Evolutionary conservation across 92 coral and sea anemone species (phyloP).

Genomic region (Porites lobata): DNA sequence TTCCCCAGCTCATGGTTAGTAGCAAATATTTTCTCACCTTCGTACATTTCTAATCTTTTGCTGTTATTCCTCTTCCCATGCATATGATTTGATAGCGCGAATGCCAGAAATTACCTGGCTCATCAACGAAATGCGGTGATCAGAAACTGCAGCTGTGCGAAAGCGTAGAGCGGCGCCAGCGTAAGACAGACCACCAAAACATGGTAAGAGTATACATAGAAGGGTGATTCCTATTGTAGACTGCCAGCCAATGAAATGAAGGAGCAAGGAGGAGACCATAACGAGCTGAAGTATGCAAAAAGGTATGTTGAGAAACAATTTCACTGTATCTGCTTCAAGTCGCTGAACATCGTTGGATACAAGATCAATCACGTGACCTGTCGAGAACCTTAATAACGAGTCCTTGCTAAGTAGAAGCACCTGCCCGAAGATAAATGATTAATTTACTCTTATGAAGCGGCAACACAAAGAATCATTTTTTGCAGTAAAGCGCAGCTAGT

Average conservation of each 20-base stretch:
- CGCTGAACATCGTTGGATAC: not conserved
- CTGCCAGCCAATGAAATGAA: constrained; percentile 5
- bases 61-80: not conserved
- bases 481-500: no score
- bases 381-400: not conserved
- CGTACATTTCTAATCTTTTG: not conserved
- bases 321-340: not conserved
- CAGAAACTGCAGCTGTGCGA: not conserved
- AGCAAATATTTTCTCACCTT: not conserved
- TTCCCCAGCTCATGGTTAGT: no score
- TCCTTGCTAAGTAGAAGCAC: not conserved
- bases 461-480: no score
- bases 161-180: not conserved
- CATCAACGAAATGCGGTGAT: not conserved
- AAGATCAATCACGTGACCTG: constrained; percentile 1
- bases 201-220: not conserved
- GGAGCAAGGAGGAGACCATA: not conserved
- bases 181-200: not conserved
- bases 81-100: not conserved
- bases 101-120: not conserved
- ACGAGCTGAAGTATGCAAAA: not conserved
- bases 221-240: not conserved
- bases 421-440: not conserved
- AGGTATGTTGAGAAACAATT: not conserved
- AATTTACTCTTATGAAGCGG: no score